A percentile compares a stretch with the other conserved stretches of the same genome.
These are phyloP conservation scores for Peromyscus attwateri DNA, from an alignment of 2,797 vertebrate genomes.

Conservation along the genomic window DNA sequence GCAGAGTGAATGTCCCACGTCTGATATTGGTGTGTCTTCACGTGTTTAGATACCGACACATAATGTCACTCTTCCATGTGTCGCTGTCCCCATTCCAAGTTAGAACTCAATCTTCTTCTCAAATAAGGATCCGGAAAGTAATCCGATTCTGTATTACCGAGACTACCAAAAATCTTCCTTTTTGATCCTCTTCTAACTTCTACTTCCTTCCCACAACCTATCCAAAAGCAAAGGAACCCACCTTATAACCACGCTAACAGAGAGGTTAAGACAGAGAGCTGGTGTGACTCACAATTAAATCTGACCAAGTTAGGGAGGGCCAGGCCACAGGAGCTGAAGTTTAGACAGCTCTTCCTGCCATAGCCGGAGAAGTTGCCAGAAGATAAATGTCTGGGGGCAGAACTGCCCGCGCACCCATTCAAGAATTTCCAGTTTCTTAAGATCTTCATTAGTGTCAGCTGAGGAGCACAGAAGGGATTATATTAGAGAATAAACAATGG, in stretches of 20 bases:
- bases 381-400: neutral
- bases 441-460: slow-evolving; percentile 22
- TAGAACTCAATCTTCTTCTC: slow-evolving; percentile 20
- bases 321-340: neutral
- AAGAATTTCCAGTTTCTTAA: slow-evolving; percentile 75
- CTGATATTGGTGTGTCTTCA: neutral
- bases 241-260: neutral
- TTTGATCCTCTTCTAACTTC: neutral
- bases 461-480: neutral
- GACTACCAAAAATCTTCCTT: neutral
- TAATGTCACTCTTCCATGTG: neutral
- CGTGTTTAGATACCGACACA: neutral
- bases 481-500: slow-evolving; percentile 19
- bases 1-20: neutral
- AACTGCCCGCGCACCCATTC: slow-evolving; percentile 49
- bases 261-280: slow-evolving; percentile 6
- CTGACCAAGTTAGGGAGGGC: neutral
- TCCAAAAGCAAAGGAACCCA: slow-evolving; percentile 56
- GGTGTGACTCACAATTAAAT: slow-evolving; percentile 18
- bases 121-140: neutral
- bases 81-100: neutral
- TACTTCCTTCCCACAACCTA: neutral
- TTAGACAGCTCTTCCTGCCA: neutral
- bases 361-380: neutral
- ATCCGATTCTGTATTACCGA: neutral